These are phyloP conservation scores for Leptodirus hochenwartii DNA, from an alignment of 2,888 invertebrate genomes.

Conservation along the genomic window DNA sequence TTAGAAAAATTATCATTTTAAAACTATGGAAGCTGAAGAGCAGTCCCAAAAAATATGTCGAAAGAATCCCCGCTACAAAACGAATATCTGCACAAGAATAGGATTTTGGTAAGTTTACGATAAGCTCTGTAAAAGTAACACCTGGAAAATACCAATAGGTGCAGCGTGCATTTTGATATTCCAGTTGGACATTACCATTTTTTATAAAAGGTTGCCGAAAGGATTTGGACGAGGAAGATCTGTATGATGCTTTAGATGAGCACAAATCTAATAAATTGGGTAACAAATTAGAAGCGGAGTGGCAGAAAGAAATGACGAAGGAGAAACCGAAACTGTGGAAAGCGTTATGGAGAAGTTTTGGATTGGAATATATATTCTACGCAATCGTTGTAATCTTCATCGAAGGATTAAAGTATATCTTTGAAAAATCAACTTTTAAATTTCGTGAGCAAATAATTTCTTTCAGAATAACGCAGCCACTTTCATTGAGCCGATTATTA, in stretches of 20 bases:
- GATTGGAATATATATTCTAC: slow-evolving; percentile 13
- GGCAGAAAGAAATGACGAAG: slow-evolving; percentile 13
- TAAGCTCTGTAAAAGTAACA: too few relatives aligned
- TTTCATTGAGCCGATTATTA: slow-evolving; percentile 34
- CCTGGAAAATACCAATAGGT: too few relatives aligned
- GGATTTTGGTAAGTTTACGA: too few relatives aligned
- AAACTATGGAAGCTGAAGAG: too few relatives aligned
- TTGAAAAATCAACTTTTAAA: too few relatives aligned
- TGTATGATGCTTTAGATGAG: slow-evolving; percentile 28
- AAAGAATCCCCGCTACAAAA: too few relatives aligned
- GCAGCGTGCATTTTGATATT: not conserved
- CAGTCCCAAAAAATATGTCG: too few relatives aligned
- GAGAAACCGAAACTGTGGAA: slow-evolving; percentile 16
- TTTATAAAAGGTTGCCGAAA: slow-evolving; percentile 27
- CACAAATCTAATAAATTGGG: slow-evolving; percentile 46
- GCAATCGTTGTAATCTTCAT: too few relatives aligned
- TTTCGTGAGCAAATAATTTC: too few relatives aligned
- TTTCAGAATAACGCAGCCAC: slow-evolving; percentile 10
- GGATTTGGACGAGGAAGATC: slow-evolving; percentile 29
- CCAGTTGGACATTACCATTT: slow-evolving; percentile 11
- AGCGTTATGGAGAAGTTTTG: slow-evolving; percentile 17
- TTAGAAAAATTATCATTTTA: too few relatives aligned
- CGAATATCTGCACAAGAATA: too few relatives aligned
- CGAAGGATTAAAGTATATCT: too few relatives aligned
- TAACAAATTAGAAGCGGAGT: slow-evolving; percentile 37